Conservation (phyloP, 2,113 vertebrate species). For the Sciurus niger region DNA sequence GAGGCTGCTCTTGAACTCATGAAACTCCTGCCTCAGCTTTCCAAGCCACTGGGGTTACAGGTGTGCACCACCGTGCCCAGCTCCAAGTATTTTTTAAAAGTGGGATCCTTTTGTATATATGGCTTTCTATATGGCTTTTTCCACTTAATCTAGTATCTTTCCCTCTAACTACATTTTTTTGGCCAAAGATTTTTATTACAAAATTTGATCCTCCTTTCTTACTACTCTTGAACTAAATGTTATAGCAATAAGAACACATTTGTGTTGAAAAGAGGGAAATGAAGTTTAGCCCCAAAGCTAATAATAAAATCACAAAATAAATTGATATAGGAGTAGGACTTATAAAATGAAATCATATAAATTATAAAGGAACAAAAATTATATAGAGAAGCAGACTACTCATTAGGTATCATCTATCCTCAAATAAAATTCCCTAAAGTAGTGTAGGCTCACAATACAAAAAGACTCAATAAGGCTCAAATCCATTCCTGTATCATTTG, state of each 20-base stretch:
- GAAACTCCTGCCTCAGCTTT: too few species aligned
- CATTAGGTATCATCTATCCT: background rate
- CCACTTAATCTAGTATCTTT: background rate
- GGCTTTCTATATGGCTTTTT: constrained; percentile 10
- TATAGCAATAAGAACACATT: background rate
- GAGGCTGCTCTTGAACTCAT: too few species aligned
- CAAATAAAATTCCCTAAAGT: background rate
- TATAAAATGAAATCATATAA: constrained; percentile 28
- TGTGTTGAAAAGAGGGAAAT: constrained; percentile 44
- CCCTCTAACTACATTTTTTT: background rate
- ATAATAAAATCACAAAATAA: constrained; percentile 28
- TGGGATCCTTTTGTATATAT: background rate
- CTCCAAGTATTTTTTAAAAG: background rate
- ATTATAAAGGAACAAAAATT: constrained; percentile 60
- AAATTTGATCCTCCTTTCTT: background rate
- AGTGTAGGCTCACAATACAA: background rate
- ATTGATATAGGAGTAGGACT: background rate
- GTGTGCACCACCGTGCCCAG: too few species aligned
- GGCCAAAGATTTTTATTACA: constrained; percentile 10
- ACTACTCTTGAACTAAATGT: constrained; percentile 30
- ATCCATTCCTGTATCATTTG: background rate
- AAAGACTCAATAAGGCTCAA: constrained; percentile 36
- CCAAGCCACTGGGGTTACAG: too few species aligned
- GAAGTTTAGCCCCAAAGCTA: background rate
- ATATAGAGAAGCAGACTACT: background rate